Percentiles rank a stretch among this genome's conserved stretches.
These are phyloP conservation scores for Ormyrus labotus DNA, from an alignment of 2,888 invertebrate genomes.

Conservation along the genomic window DNA sequence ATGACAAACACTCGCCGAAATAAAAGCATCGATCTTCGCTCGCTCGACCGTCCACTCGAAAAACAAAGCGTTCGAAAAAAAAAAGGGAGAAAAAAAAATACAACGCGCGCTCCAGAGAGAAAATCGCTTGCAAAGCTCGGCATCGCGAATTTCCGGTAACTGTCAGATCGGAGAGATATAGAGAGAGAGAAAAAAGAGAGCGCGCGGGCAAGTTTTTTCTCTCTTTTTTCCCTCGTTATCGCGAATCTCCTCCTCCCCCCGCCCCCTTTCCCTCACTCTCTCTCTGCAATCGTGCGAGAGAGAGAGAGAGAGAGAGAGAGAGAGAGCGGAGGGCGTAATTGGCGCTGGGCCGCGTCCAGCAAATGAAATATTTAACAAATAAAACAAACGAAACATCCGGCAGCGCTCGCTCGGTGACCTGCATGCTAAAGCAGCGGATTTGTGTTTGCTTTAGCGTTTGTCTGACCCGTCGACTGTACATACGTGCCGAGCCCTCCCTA, in stretches of 20 bases:
- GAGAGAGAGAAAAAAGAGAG: not conserved
- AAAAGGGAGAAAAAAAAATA: no score
- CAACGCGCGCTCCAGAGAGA: not conserved
- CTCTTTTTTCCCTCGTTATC: not conserved
- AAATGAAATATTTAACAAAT: constrained; percentile 76
- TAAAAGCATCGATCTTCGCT: no score
- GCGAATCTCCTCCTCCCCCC: constrained; percentile 14
- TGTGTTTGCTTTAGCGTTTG: constrained; percentile 54
- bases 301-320: no score
- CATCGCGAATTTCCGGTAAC: not conserved
- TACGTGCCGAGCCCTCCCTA: constrained; percentile 48
- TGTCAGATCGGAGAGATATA: not conserved
- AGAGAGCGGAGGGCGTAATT: constrained; percentile 23
- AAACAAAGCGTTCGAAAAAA: no score
- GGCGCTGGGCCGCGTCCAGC: constrained; percentile 63
- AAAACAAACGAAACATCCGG: constrained; percentile 72
- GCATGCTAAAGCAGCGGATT: constrained; percentile 74
- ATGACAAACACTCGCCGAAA: no score
- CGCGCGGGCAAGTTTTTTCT: not conserved
- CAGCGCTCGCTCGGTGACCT: constrained; percentile 68
- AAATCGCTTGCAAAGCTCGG: not conserved
- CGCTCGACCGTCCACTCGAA: no score
- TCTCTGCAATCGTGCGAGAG: constrained; percentile 24
- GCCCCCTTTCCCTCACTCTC: constrained; percentile 33
- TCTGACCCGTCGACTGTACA: constrained; percentile 53